phyloP scores from a whole-genome alignment of 2,888 invertebrate species.

The Liodrosophila aerea region DNA sequence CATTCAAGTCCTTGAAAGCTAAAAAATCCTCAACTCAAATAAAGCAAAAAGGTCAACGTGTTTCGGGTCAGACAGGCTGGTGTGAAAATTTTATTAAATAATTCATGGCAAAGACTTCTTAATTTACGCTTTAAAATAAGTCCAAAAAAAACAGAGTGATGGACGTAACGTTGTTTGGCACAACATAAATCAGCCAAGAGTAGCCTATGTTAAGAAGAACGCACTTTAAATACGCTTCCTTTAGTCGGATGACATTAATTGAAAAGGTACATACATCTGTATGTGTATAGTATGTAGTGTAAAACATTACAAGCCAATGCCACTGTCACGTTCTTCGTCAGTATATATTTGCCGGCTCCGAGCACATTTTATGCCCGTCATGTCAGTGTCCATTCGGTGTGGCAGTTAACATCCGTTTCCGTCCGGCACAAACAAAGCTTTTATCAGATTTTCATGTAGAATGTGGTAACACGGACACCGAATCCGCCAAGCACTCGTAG shows the following conservation, averaged over 20 bases:
- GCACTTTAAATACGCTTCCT: too few relatives aligned
- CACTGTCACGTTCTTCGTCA: too few relatives aligned
- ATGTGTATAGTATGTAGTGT: too few relatives aligned
- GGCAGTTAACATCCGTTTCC: slow-evolving; percentile 75
- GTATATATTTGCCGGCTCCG: slow-evolving; percentile 21
- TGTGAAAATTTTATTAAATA: slow-evolving; percentile 50
- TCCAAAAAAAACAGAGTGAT: background rate
- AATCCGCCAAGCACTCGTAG: slow-evolving; percentile 6
- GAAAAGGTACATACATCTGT: too few relatives aligned
- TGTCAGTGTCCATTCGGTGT: slow-evolving; percentile 65
- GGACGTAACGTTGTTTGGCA: slow-evolving; percentile 16
- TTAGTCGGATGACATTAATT: too few relatives aligned
- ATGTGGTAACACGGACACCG: slow-evolving; percentile 28
- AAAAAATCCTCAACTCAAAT: background rate
- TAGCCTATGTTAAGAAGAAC: background rate
- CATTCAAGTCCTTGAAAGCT: slow-evolving; percentile 3
- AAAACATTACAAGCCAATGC: too few relatives aligned
- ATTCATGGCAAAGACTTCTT: slow-evolving; percentile 56
- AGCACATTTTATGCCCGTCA: slow-evolving; percentile 48
- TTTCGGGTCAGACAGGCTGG: slow-evolving; percentile 32
- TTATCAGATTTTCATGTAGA: slow-evolving; percentile 69
- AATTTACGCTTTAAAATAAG: slow-evolving; percentile 48
- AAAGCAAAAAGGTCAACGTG: slow-evolving; percentile 22
- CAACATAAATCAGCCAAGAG: slow-evolving; percentile 46
- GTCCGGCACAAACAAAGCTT: slow-evolving; percentile 65